Evolutionary conservation across 2,888 invertebrate genomes (phyloP), one percentile per base, ranked within the genome.

Genomic region (Trachelus iudaicus): DNA sequence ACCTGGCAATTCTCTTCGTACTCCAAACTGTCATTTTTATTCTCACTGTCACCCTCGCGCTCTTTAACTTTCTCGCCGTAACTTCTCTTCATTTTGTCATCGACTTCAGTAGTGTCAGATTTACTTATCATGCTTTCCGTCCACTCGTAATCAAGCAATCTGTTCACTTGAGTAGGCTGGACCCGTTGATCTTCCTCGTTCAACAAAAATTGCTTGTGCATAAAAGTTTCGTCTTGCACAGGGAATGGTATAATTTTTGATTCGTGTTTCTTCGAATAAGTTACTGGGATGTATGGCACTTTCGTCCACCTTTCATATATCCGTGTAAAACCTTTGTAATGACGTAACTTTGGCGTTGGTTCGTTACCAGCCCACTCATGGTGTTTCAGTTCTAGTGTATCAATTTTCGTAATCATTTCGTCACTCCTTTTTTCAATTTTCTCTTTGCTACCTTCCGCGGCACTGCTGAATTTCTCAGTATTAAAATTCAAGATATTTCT

Each of bases 291-390:
- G 23, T 71, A 34, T 0, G 79, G 78, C 13, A 77, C 23, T 68
- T 79, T 75, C 6, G 76, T 69, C 69, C 69, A 34, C 34, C 75
- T 77, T 23, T 68, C 74, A 23, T 80, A 80, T 6, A 79, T 69
- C 9, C 79, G 79, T n/a, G 81, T 81, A 56, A 79, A 81, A 23
- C 83, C 77, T 73, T 75, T 76, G 31, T 75, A 77, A 4, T 77
- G 79, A 34, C 78, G 82, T 37, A 83, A 56, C 11, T 78, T 73
- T 30, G 78, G 77, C 0, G 82, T 80, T 0, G 75, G 75, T 4
- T 73, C 81, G 0, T 79, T 79, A 15, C 77, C 81, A n/a, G 76
- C 73, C 87, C 87, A 86, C 74, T 87, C 86, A 11, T 81, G 77
- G 6, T 78, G 35, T 9, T 33, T n/a, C 2, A 86, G 81, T 15